Conservation (phyloP, 2,888 invertebrate genomes). For the Netelia melanura region DNA sequence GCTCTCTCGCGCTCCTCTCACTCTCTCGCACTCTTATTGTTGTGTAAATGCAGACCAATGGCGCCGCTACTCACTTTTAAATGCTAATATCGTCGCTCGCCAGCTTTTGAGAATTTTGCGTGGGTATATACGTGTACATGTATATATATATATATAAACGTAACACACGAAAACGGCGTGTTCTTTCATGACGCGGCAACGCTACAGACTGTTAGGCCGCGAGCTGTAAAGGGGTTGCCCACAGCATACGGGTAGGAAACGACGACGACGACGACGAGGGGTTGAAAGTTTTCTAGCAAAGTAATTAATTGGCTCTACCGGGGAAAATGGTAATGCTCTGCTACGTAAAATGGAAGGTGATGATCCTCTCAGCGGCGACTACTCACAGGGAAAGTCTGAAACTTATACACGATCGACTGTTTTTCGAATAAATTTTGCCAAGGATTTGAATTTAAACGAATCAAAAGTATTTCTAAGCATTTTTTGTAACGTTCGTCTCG, state of each 20-base stretch:
- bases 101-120: conserved; percentile 81
- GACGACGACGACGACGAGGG: conserved; percentile 39
- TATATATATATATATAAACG: conserved; percentile 3
- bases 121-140: conserved; percentile 19
- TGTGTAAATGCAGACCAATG: conserved; percentile 84
- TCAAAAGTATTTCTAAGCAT: neutral
- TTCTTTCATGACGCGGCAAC: conserved; percentile 13
- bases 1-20: conserved; percentile 74
- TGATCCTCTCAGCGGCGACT: conserved; percentile 43
- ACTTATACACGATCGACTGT: neutral
- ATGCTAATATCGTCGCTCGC: conserved; percentile 81
- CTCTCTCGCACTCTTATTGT: conserved; percentile 81
- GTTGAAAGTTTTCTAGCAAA: conserved; percentile 58
- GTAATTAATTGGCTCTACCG: conserved; percentile 61
- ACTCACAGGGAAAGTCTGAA: neutral
- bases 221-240: conserved; percentile 65
- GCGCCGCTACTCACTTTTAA: conserved; percentile 83
- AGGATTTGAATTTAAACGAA: neutral
- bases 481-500: neutral
- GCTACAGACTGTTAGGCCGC: conserved; percentile 32
- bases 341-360: conserved; percentile 31
- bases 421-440: neutral
- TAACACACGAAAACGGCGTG: conserved; percentile 1
- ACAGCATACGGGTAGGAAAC: conserved; percentile 49
- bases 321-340: conserved; percentile 54